phyloP scores from a whole-genome alignment of 2,113 vertebrate genomes.

The Electrona antarctica region DNA sequence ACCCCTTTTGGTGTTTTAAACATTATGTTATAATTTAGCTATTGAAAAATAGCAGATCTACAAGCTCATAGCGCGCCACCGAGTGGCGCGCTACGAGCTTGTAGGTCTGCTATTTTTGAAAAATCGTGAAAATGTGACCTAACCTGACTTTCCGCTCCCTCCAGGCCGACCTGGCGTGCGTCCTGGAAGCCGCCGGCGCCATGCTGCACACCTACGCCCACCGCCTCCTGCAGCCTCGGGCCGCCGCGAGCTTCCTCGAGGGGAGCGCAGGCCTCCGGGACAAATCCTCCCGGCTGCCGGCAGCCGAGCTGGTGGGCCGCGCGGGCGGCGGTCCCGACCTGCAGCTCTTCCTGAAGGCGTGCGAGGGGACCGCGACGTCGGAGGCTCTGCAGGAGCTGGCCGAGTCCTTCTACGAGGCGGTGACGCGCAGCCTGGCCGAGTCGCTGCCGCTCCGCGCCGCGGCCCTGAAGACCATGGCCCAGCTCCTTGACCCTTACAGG shows the following conservation, averaged over 20 bases:
- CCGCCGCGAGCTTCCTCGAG: conserved; percentile 61
- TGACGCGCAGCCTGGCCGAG: conserved; percentile 61
- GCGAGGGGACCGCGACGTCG: conserved; percentile 31
- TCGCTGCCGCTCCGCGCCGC: conserved; percentile 62
- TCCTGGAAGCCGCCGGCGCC: conserved; percentile 67
- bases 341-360: conserved; percentile 60
- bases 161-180: conserved; percentile 51
- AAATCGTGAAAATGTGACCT: too few species aligned
- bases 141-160: too few species aligned
- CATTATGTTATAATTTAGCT: too few species aligned
- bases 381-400: conserved; percentile 46
- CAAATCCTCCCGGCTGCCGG: conserved; percentile 52
- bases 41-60: too few species aligned
- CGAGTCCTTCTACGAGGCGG: conserved; percentile 65
- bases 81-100: too few species aligned
- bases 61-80: too few species aligned
- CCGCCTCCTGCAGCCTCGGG: conserved; percentile 71
- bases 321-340: conserved; percentile 15
- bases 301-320: conserved; percentile 50
- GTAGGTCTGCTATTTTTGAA: too few species aligned
- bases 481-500: conserved; percentile 68
- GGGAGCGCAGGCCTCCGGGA: conserved; percentile 58
- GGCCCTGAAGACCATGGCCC: conserved; percentile 55
- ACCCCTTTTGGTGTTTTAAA: too few species aligned
- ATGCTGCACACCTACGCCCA: conserved; percentile 69